Evolutionary conservation across 2,797 vertebrate species (phyloP), one percentile per base, ranked within the genome.

Genomic region (Neostethus bicornis): DNA sequence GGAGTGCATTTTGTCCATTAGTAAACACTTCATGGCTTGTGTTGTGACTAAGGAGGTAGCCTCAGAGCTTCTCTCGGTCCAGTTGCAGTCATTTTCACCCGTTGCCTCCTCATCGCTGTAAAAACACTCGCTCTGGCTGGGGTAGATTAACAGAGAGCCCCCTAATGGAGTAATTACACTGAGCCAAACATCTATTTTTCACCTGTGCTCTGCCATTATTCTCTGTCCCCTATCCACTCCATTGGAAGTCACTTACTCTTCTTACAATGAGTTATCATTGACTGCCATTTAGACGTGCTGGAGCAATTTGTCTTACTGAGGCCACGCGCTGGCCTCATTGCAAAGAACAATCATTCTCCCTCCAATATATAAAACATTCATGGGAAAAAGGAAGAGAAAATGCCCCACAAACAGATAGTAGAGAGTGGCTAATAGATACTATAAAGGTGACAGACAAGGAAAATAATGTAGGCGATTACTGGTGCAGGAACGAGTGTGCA

Each of bases 231-330:
- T 90, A 93, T 93, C 94, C 92, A 94, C 94, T 95, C 94, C 91
- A 93, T 93, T 94, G 92, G 93, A 94, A 94, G 93, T 90, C 93
- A 95, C 93, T 96, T 94, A 94, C 94, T 94, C 94, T 94, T 87
- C 85, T 93, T 93, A 94, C 95, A 94, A 94, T 95, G 94, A 96
- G 94, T 96, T 96, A 97, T 98, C 95, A 96, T 95, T 95, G 94
- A 94, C 94, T 97, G 96, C 94, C 95, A 96, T 93, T 90, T 91
- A 91, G 93, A 92, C 88, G 91, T 92, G 94, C 92, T 90, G 90
- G 89, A 90, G 94, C 91, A 92, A 97, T 98, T 95, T 94, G 93
- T 97, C 95, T 97, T 96, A 93, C 93, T 95, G 93, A 94, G 93
- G 92, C 93, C 84, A 91, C 84, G 90, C 89, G 89, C 91, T 90